Evolutionary conservation across 2,797 vertebrate species (phyloP).

Genomic region (Petrocephalus sullivani): DNA sequence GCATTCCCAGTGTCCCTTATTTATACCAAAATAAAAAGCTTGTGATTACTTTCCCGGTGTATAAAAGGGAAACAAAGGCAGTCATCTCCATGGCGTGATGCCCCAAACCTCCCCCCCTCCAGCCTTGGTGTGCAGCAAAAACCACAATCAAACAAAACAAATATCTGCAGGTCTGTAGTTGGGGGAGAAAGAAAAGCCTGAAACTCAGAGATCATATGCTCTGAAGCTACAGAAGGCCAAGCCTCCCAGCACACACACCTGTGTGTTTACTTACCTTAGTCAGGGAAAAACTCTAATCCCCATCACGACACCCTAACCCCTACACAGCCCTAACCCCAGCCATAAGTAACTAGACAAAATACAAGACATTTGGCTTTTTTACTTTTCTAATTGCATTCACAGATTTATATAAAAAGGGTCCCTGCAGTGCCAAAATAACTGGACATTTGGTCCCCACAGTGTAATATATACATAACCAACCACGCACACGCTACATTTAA

Average conservation of each 20-base stretch:
- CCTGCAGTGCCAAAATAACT: too few species aligned
- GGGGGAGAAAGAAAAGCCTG: constrained; percentile 41
- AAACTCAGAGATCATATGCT: constrained; percentile 43
- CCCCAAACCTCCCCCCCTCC: background rate
- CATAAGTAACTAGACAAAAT: too few species aligned
- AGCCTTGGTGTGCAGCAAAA: constrained; percentile 47
- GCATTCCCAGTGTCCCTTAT: constrained; percentile 33
- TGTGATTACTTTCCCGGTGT: constrained; percentile 34
- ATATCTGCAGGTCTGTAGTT: constrained; percentile 61
- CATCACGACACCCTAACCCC: too few species aligned
- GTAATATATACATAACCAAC: background rate
- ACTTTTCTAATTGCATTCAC: too few species aligned
- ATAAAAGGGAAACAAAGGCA: constrained; percentile 21
- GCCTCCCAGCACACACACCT: constrained; percentile 30
- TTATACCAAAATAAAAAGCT: constrained; percentile 30
- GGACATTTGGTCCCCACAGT: background rate
- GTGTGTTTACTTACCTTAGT: background rate
- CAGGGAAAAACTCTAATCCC: too few species aligned
- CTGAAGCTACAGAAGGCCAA: constrained; percentile 30
- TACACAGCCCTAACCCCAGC: too few species aligned
- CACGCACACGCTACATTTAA: constrained; percentile 17
- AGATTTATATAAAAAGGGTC: too few species aligned
- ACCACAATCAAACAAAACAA: constrained; percentile 60
- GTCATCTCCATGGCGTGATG: constrained; percentile 40
- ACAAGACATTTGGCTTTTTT: too few species aligned